Evolutionary conservation across 2,888 invertebrate genomes (phyloP).

Genomic region (Lobophora halterata): DNA sequence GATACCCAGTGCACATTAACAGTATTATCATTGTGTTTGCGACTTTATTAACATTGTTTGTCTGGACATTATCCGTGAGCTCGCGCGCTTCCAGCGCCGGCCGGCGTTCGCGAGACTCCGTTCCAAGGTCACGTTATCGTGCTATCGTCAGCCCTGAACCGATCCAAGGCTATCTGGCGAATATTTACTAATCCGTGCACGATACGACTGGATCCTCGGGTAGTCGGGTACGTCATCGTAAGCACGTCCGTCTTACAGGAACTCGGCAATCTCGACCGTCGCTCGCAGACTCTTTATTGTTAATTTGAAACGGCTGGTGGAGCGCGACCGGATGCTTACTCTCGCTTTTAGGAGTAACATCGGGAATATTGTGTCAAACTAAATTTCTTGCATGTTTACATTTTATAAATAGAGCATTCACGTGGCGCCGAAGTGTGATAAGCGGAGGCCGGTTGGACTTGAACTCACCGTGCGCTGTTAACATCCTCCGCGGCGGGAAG

Average conservation of each 20-base stretch:
- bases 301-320: slow-evolving; percentile 60
- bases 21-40: slow-evolving; percentile 53
- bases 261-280: slow-evolving; percentile 70
- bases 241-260: slow-evolving; percentile 67
- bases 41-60: slow-evolving; percentile 68
- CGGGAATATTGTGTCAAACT: slow-evolving; percentile 63
- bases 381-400: slow-evolving; percentile 77
- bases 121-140: slow-evolving; percentile 78
- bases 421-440: slow-evolving; percentile 70
- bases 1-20: slow-evolving; percentile 39
- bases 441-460: slow-evolving; percentile 53
- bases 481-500: slow-evolving; percentile 75
- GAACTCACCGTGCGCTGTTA: slow-evolving; percentile 79
- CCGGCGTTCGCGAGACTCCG: slow-evolving; percentile 69
- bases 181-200: slow-evolving; percentile 42
- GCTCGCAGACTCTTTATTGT: slow-evolving; percentile 65
- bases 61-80: slow-evolving; percentile 70
- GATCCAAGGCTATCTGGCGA: slow-evolving; percentile 53
- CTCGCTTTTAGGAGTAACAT: slow-evolving; percentile 59
- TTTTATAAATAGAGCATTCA: slow-evolving; percentile 78
- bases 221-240: slow-evolving; percentile 44
- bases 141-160: slow-evolving; percentile 73
- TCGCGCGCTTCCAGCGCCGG: slow-evolving; percentile 66
- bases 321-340: slow-evolving; percentile 56
- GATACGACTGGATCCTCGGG: slow-evolving; percentile 34